phyloP scores from a whole-genome alignment of 1,140 invertebrate genomes.

The Hestina assimilis region DNA sequence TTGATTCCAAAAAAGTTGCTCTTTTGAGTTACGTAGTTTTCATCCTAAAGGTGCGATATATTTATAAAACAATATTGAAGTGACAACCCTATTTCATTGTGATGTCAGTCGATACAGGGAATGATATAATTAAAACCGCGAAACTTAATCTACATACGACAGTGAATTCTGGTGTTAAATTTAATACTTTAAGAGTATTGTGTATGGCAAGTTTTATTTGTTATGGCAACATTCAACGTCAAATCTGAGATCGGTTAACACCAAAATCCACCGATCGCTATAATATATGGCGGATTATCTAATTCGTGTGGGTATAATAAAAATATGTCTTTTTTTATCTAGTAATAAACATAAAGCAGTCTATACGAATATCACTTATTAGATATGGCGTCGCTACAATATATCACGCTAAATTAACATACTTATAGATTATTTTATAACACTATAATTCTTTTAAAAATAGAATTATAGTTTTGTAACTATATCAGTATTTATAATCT shows the following conservation, averaged over 20 bases:
- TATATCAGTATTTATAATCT: too few relatives aligned
- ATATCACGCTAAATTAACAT: neutral
- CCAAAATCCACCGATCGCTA: constrained; percentile 7
- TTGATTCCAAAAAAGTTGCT: too few relatives aligned
- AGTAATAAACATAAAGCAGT: constrained; percentile 45
- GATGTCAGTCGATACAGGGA: neutral
- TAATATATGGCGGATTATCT: constrained; percentile 24
- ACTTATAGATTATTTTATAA: too few relatives aligned
- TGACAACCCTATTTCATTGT: neutral
- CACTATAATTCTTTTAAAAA: too few relatives aligned
- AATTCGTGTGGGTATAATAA: constrained; percentile 11
- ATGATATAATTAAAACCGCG: neutral
- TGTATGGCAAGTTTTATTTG: constrained; percentile 1
- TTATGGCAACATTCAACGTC: neutral
- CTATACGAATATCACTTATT: constrained; percentile 40
- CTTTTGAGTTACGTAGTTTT: too few relatives aligned
- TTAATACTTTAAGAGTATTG: neutral
- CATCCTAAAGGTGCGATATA: too few relatives aligned
- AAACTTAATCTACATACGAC: neutral
- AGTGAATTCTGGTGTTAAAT: neutral
- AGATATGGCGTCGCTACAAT: constrained; percentile 14
- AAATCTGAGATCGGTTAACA: neutral
- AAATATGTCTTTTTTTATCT: constrained; percentile 42
- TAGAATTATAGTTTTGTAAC: too few relatives aligned
- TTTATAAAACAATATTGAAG: neutral